Evolutionary conservation across 1,140 invertebrate species (phyloP).

Genomic region (Dermatophagoides farinae): DNA sequence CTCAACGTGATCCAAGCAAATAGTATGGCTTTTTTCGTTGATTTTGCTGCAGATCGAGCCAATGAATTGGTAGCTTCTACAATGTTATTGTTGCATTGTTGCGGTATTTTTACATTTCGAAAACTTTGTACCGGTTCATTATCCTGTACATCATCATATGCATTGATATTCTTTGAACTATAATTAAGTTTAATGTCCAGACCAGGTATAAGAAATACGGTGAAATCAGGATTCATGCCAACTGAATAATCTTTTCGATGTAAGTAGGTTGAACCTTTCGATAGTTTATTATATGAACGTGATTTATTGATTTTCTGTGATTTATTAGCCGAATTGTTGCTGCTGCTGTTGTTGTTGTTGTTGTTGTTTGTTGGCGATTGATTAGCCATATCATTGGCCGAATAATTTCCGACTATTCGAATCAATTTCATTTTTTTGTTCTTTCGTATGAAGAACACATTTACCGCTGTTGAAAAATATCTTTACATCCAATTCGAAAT

Average conservation of each 20-base stretch:
- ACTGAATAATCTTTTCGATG: background rate
- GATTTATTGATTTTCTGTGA: background rate
- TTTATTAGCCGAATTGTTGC: background rate
- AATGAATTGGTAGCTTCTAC: background rate
- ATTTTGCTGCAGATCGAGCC: background rate
- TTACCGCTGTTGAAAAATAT: constrained; percentile 90
- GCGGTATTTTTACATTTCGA: background rate
- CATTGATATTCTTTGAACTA: constrained; percentile 21
- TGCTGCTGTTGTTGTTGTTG: background rate
- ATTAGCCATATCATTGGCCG: constrained; percentile 28
- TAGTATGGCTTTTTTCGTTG: constrained; percentile 65
- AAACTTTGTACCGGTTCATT: constrained; percentile 2
- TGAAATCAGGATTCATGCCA: constrained; percentile 37
- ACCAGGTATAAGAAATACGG: constrained; percentile 82
- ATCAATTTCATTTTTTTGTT: constrained; percentile 40
- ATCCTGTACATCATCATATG: constrained; percentile 13
- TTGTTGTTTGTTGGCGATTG: background rate
- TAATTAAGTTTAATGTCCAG: constrained; percentile 79
- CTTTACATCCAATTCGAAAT: constrained; percentile 88
- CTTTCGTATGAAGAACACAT: constrained; percentile 85
- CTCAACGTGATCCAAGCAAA: constrained; percentile 90
- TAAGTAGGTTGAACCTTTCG: background rate
- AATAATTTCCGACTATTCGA: constrained; percentile 44
- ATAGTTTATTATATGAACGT: background rate
- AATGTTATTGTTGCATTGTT: background rate